phyloP scores from a whole-genome alignment of 2,888 invertebrate genomes.

The Sinhomidia bicolor region DNA sequence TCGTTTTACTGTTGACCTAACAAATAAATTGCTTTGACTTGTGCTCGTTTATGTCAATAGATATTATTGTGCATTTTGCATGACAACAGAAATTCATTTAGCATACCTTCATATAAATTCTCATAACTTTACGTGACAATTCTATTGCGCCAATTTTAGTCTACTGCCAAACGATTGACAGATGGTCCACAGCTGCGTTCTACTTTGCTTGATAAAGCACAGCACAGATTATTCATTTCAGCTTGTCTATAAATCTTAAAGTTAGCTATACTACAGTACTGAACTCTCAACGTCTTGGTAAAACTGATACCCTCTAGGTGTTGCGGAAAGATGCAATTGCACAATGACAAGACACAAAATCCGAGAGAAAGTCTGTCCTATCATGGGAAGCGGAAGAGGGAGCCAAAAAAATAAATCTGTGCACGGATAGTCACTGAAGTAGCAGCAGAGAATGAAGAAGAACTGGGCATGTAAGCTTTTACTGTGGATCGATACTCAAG shows the following conservation, averaged over 20 bases:
- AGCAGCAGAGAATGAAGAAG: neutral
- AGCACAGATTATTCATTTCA: no score
- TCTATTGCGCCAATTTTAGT: no score
- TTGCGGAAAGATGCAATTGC: neutral
- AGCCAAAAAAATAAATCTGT: slow-evolving; percentile 33
- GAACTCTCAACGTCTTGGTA: neutral
- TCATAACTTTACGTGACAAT: no score
- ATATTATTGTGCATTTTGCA: neutral
- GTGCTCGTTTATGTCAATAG: slow-evolving; percentile 68
- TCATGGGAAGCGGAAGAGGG: slow-evolving; percentile 48
- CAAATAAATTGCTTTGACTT: slow-evolving; percentile 74
- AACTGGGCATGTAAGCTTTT: slow-evolving; percentile 50
- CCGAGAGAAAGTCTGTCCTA: neutral
- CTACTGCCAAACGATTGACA: no score
- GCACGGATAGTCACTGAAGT: neutral
- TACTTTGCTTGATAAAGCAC: no score
- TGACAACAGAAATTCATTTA: neutral
- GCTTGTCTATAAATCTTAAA: no score
- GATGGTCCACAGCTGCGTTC: no score
- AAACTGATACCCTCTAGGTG: neutral
- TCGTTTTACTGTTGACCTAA: slow-evolving; percentile 62
- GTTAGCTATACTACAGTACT: no score
- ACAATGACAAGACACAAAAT: neutral
- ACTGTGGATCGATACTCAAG: slow-evolving; percentile 61
- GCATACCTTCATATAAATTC: neutral